Percentiles rank a stretch among this genome's conserved stretches.
These are phyloP conservation scores for Sebastes diploproa DNA, from an alignment of 2,797 vertebrate genomes.

Conservation along the genomic window DNA sequence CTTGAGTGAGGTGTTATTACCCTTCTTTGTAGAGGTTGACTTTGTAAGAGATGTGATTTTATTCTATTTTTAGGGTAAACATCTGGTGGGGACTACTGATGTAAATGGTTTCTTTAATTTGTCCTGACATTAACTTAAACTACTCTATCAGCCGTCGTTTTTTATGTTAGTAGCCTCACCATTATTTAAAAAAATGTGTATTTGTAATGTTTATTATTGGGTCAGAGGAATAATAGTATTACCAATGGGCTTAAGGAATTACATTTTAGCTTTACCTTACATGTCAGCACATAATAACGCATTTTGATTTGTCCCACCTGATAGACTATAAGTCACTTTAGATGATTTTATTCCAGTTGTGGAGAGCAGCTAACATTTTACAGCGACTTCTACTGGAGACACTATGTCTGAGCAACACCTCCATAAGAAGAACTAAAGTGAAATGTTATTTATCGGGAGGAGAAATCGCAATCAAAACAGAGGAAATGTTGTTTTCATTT, in stretches of 20 bases:
- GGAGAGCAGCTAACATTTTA: neutral
- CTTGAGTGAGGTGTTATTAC: neutral
- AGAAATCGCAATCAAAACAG: too few relatives aligned
- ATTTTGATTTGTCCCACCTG: neutral
- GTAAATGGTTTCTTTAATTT: neutral
- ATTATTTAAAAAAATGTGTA: neutral
- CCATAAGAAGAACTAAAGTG: neutral
- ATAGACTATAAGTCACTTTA: neutral
- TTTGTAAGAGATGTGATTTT: neutral
- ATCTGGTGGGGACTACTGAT: neutral
- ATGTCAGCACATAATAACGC: neutral
- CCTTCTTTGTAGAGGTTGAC: neutral
- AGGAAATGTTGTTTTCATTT: neutral
- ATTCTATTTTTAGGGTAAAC: neutral
- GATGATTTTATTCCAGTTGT: neutral
- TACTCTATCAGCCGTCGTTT: neutral
- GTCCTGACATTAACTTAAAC: neutral
- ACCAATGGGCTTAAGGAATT: too few relatives aligned
- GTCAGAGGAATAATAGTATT: neutral
- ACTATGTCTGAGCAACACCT: neutral
- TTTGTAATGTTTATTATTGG: neutral
- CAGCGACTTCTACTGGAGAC: constrained; percentile 17
- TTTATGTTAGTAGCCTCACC: neutral
- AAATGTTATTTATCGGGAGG: accelerated
- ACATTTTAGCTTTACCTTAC: neutral